Evolutionary conservation across 1,140 invertebrate species (phyloP).

Genomic region (Cardiocondyla obscurior): DNA sequence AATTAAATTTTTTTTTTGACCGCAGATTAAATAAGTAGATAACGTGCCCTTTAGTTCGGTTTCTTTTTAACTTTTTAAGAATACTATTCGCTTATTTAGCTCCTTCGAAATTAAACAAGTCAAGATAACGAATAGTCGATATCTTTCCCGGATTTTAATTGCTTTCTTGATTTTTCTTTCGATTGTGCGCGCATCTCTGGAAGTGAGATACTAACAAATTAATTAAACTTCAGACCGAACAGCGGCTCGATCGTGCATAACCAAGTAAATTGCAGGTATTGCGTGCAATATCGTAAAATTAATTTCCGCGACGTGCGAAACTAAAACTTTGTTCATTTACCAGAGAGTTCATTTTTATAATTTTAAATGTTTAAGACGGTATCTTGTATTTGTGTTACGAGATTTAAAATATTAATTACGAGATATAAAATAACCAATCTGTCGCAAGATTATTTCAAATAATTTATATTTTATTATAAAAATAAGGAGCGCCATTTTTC

Average conservation of each 20-base stretch:
- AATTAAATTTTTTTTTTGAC: background rate
- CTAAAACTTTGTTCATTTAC: conserved; percentile 6
- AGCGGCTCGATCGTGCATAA: conserved; percentile 1
- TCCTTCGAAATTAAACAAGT: background rate
- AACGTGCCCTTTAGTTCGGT: background rate
- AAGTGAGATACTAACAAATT: conserved; percentile 15
- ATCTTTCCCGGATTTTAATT: background rate
- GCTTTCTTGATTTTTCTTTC: conserved; percentile 12
- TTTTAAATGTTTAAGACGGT: conserved; percentile 9
- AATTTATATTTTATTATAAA: background rate
- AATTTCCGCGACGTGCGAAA: background rate
- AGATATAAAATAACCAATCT: conserved; percentile 13
- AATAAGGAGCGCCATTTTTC: conserved; percentile 12
- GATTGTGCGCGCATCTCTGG: background rate
- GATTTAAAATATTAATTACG: conserved; percentile 17
- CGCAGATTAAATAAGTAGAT: background rate
- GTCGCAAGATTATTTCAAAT: background rate
- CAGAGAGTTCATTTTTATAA: background rate
- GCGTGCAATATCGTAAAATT: conserved; percentile 13
- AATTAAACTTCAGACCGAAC: conserved; percentile 23
- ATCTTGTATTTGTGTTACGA: background rate
- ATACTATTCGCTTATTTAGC: background rate
- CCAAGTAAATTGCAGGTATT: conserved; percentile 4
- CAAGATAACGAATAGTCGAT: background rate
- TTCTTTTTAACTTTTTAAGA: background rate